Base-by-base conservation (phyloP, 2,888 invertebrate genomes). In the Rhamphomyia laevipes region DNA sequence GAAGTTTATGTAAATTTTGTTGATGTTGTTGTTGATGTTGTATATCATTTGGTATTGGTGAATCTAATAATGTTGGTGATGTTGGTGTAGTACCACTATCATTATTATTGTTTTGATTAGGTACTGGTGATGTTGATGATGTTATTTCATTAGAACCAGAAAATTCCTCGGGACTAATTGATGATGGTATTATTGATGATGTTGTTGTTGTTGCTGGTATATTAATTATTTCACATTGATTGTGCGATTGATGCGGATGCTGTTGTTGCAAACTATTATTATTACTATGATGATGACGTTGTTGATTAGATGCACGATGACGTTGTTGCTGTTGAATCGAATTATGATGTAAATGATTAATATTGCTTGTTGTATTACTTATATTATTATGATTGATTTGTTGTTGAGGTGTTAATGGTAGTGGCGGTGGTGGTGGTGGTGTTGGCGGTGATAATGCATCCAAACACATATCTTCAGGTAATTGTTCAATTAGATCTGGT, bases 71-170 rank as follows among this genome's bases (percentile, higher is more conserved):
- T 38, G 37, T 45, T 42, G 48, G 51, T 45, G 50, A 45, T 50
- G 45, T 44, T 23, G 30, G 33, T 31, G 42, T 11, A 17, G 41
- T 15, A 33, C 45, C 35, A 10, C 13, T n/a, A 23, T 21, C 15
- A 7, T 23, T 46, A 31, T 49, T 51, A 51, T 38, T 43, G 47
- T 50, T 55, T 50, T 43, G 45, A 48, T 52, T 43, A 30, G 66
- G 69, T 48, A 77, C 74, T 33, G 78, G 79, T 43, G 80, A 80
- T 42, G 80, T 80, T n/a, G 80, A 79, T 13, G 80, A 79, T 31
- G 78, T 79, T 48, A 80, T 80, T 57, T 80, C 80, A 61, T 78
- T 79, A 51, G 79, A 79, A 35, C 75, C 75, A 16, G 78, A 77
- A 47, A 78, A 77, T 27, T 78, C 68, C 53, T 68, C 70, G 21